Conservation (phyloP, 2,113 vertebrate species). For the Cephalopterus ornatus region DNA sequence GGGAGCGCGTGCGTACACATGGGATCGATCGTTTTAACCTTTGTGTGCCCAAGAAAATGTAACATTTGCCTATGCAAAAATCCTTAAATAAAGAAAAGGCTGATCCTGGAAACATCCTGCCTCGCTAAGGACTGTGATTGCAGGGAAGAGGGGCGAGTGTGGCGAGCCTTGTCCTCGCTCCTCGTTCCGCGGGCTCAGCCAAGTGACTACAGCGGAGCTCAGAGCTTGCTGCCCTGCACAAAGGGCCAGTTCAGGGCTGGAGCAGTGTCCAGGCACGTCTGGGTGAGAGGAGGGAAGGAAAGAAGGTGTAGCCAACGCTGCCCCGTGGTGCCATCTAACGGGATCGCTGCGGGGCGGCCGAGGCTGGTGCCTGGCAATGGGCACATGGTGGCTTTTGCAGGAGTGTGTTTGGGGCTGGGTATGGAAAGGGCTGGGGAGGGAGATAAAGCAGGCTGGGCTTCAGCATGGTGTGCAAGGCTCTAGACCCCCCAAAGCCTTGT, state of each 20-base stretch:
- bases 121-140: background rate
- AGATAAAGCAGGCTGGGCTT: background rate
- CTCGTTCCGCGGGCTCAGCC: rapidly evolving
- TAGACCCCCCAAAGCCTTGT: background rate
- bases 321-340: constrained; percentile 51
- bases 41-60: background rate
- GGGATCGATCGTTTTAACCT: background rate
- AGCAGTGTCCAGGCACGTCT: background rate
- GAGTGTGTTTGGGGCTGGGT: background rate
- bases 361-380: background rate
- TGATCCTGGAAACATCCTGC: constrained; percentile 21
- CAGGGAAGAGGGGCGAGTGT: background rate
- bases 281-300: background rate
- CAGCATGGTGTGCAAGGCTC: background rate
- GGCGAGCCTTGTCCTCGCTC: background rate
- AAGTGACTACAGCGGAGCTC: background rate
- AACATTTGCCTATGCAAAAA: background rate
- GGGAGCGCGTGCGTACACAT: background rate
- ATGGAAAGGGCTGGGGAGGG: background rate
- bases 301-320: background rate
- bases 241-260: background rate
- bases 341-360: rapidly evolving
- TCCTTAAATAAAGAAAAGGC: constrained; percentile 46
- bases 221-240: background rate
- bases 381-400: background rate